Conservation (phyloP, 2,888 invertebrate species). For the Nycteola revayana region DNA sequence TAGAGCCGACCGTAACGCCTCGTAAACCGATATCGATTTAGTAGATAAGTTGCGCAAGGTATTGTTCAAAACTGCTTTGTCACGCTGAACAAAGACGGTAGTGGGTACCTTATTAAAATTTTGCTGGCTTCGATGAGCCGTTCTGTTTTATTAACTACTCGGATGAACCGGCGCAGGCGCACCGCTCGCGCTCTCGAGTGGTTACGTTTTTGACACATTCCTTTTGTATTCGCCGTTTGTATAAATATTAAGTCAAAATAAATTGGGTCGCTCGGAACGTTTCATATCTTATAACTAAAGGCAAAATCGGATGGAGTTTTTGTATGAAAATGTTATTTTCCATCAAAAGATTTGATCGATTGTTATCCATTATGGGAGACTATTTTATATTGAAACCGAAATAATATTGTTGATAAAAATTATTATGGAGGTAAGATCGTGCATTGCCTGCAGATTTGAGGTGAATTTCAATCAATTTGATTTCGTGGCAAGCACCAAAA, state of each 20-base stretch:
- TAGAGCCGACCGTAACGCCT: conserved; percentile 75
- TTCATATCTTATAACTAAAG: conserved; percentile 23
- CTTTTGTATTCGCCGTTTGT: conserved; percentile 51
- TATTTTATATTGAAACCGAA: conserved; percentile 15
- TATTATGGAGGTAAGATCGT: conserved; percentile 40
- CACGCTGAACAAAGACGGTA: conserved; percentile 76
- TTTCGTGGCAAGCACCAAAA: too few relatives aligned
- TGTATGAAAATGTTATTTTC: conserved; percentile 8
- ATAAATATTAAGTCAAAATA: conserved; percentile 58
- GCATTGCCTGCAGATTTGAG: conserved; percentile 48
- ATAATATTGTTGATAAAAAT: conserved; percentile 24
- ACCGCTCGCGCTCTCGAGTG: conserved; percentile 47
- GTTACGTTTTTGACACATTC: conserved; percentile 61
- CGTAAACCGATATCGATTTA: conserved; percentile 80
- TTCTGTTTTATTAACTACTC: conserved; percentile 77
- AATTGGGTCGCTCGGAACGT: conserved; percentile 39
- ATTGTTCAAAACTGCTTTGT: conserved; percentile 74
- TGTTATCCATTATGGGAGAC: conserved; percentile 11
- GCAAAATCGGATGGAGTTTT: conserved; percentile 19
- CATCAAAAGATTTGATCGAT: conserved; percentile 19
- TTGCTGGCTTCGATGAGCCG: conserved; percentile 72
- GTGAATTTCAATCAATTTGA: conserved; percentile 64
- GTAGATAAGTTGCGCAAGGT: conserved; percentile 79
- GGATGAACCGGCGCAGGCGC: conserved; percentile 55
- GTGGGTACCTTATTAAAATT: conserved; percentile 81